Evolutionary conservation across 2,797 vertebrate species (phyloP).

Genomic region (Microcaecilia unicolor): DNA sequence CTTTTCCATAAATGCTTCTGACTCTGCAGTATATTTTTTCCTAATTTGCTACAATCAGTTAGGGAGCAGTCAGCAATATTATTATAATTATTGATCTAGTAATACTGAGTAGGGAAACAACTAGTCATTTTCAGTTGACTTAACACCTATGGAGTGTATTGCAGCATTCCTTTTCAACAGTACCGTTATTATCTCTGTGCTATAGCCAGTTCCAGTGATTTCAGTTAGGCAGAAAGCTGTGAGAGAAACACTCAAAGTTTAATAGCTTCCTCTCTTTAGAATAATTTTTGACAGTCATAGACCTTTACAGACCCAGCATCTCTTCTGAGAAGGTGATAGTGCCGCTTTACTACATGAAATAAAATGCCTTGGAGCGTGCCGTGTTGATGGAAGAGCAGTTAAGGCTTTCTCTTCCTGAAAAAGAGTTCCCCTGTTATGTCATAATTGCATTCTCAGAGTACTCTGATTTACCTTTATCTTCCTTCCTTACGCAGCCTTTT

Average conservation of each 20-base stretch:
- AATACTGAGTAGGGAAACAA: not conserved
- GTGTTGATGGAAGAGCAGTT: conserved; percentile 2
- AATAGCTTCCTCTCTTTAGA: conserved; percentile 5
- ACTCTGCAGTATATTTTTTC: conserved; percentile 7
- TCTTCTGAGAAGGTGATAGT: conserved; percentile 14
- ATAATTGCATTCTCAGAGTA: conserved; percentile 14
- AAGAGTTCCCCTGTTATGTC: conserved; percentile 16
- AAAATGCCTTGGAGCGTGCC: conserved; percentile 8
- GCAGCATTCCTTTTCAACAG: not conserved
- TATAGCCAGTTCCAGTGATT: not conserved
- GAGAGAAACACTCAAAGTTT: conserved; percentile 6
- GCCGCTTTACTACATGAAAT: conserved; percentile 10
- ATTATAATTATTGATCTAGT: conserved; percentile 1
- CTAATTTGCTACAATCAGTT: conserved; percentile 20
- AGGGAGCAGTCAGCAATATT: conserved; percentile 8
- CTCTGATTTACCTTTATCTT: conserved; percentile 30
- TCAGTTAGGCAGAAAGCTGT: not conserved
- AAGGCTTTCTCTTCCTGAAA: conserved; percentile 10
- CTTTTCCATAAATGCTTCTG: conserved; percentile 8
- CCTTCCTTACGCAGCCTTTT: conserved; percentile 22
- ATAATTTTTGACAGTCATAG: not conserved
- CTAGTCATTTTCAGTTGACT: not conserved
- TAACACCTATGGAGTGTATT: not conserved
- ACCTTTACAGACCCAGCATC: not conserved
- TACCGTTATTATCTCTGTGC: too few relatives aligned